Evolutionary conservation across 2,113 vertebrate species (phyloP), one percentile per base, ranked within the genome.

Genomic region (Podocnemis expansa): DNA sequence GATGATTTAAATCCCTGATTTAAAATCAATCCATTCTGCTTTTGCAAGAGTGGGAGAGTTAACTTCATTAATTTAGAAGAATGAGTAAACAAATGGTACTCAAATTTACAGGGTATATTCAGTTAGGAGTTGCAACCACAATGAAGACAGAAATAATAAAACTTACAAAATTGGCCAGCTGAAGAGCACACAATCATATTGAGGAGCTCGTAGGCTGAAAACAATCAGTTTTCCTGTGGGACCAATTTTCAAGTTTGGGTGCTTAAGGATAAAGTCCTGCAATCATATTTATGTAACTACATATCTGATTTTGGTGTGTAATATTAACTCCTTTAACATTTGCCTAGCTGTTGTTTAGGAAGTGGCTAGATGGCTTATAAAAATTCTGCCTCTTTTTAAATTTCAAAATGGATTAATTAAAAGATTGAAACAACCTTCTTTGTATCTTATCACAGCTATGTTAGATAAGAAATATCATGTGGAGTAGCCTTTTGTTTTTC

Each of bases 171-270:
- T n/a, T 38, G 63, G n/a, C 34, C 19, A 38, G 21, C 22, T 70
- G 19, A 70, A 70, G 22, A 70, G 8, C n/a, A 70, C 31, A 38
- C 63, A 70, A 70, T 38, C 63, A 70, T 70, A 19, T 5, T 70
- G 19, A 70, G 34, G 34, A n/a, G 17, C 34, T 67, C 34, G 10
- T n/a, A 70, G 63, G 34, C n/a, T 70, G 63, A 70, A 70, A 70
- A 38, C 16, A 70, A 38, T 17, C 34, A 70, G 87, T 79, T 12
- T 85, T 67, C 49, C 60, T 79, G 17, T 0, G 0, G 0, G 0
- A 78, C 56, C 76, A 51, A 34, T 73, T 96, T 91, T n/a, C 58
- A 88, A 52, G 29, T 8, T n/a, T 86, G 0, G 0, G 3, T 73
- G 81, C 45, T 82, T 88, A 56, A 19, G 25, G 27, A 22, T 70